Evolutionary conservation across 2,797 vertebrate genomes (phyloP), one percentile per base, ranked within the genome.

Genomic region (Liasis olivaceus): DNA sequence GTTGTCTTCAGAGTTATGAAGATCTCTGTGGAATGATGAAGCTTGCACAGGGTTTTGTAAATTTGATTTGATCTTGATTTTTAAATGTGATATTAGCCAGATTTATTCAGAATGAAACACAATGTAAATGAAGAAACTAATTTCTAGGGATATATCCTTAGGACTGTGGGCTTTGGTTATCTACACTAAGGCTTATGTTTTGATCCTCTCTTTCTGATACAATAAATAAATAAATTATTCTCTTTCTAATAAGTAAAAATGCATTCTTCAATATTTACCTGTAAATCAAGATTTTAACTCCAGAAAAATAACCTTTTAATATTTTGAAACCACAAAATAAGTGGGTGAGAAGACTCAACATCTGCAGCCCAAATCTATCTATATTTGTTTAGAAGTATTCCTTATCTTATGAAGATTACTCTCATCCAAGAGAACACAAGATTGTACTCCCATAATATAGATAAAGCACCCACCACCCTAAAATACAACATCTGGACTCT

Each of bases 261-360:
- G 62, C 13, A 66, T 85, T 51, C 5, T 36, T 47, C 4, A 56
- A 47, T 56, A 47, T 59, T 72, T 72, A 7, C 13, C 15, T 28
- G 9, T 66, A 72, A 9, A 86, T 60, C 24, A 8, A 22, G 14
- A 22, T 11, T 24, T 60, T 88, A 28, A 42, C 2, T 87, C 60
- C 54, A 69, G 51, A 64, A 72, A 72, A 91, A 87, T 58, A 87
- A 59, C 5, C 84, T 51, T 12, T 36, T 69, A 13, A 47, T 62
- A n/a, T 91, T 14, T 86, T 64, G 47, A 36, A 0, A 0, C 11
- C 0, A 2, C 8, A 92, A 89, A 88, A 66, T 0, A 0, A 2
- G 24, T 5, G 36, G 31, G 26, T 58, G 54, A 28, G 36, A 15
- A 26, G 6, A 3, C 77, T 13, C n/a, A 31, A 51, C 26, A n/a